Evolutionary conservation across 2,888 invertebrate species (phyloP), one percentile per base, ranked within the genome.

Genomic region (Hydrotaea cyrtoneurina): DNA sequence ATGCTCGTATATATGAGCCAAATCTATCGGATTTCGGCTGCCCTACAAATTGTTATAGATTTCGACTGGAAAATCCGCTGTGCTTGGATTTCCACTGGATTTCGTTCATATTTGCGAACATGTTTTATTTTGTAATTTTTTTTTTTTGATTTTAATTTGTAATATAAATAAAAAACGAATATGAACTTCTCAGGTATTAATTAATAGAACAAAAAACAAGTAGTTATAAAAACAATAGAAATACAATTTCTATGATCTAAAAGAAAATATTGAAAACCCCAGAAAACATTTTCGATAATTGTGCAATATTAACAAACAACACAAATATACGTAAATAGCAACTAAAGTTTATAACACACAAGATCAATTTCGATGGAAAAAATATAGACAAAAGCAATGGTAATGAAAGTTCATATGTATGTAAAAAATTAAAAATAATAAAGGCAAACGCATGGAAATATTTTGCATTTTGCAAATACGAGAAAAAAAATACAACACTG

Each of bases 121-220:
- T n/a, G n/a, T 17, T 43, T 19, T 0, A 87, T 55, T 50, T 50
- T 59, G n/a, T 66, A 39, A 1, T 39, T 76, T 39, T 13, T 72
- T 71, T 77, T 43, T 50, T 50, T 0, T n/a, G n/a, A 50, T 79
- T 72, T 64, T 77, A 77, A 69, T 73, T 66, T 82, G 36, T 66
- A 21, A 19, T 19, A 11, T 46, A 23, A 26, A 46, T 46, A 23
- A 39, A 64, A 31, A 88, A 88, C 86, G 90, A 91, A 91, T 90
- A 90, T 90, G 89, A 91, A 91, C 91, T 89, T 89, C 90, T 91
- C 90, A 91, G 90, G 90, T 89, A 91, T 89, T 90, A 87, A 84
- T 75, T 77, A 82, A 74, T 78, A 86, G 86, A 73, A 23, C 55
- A 85, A 79, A 80, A 74, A 73, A 19, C 74, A 89, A 88, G 75